Evolutionary conservation across 2,113 vertebrate genomes (phyloP).

Genomic region (Telmatochromis sp.): DNA sequence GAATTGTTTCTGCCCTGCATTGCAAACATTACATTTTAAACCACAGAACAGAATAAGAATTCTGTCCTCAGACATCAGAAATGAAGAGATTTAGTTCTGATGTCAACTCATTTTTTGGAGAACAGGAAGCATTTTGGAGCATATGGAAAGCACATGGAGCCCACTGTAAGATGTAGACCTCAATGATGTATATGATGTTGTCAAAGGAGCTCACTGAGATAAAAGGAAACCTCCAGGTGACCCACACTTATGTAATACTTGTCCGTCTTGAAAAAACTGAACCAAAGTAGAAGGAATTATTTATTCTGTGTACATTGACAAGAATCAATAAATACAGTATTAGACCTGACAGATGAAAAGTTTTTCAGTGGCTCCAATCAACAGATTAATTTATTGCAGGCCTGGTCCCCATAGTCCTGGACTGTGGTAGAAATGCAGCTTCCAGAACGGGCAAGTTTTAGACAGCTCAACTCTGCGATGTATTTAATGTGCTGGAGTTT

Average conservation of each 20-base stretch:
- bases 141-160: conserved; percentile 28
- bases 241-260: not conserved
- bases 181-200: not conserved
- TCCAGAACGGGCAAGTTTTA: not conserved
- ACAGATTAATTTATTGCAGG: not conserved
- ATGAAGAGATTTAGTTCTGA: not conserved
- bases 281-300: fast-evolving
- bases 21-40: not conserved
- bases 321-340: not conserved
- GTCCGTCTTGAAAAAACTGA: not conserved
- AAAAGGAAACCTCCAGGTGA: not conserved
- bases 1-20: not conserved
- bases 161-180: not conserved
- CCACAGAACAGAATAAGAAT: not conserved
- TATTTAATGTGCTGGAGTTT: not conserved
- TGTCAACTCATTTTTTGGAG: not conserved
- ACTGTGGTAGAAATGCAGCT: not conserved
- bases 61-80: not conserved
- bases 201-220: not conserved
- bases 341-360: not conserved
- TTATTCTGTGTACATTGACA: not conserved
- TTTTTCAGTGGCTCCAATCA: not conserved
- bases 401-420: not conserved
- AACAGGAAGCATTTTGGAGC: not conserved
- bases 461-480: not conserved